Evolutionary conservation across 2,888 invertebrate genomes (phyloP).

Genomic region (Buathra laborator): DNA sequence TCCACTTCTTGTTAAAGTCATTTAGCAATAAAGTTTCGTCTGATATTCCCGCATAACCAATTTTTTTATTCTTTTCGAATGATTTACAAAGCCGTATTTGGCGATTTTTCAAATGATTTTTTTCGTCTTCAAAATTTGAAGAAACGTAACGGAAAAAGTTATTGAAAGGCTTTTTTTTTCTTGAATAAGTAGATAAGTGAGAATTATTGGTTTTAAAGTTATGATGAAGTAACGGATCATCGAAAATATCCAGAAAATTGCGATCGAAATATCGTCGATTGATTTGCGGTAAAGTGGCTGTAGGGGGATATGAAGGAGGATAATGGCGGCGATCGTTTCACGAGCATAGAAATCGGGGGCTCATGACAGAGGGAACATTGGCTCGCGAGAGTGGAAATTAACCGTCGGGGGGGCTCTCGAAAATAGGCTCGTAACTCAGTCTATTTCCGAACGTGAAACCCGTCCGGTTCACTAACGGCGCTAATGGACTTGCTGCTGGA

Average conservation of each 20-base stretch:
- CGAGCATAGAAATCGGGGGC: conserved; percentile 12
- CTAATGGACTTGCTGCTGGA: conserved; percentile 68
- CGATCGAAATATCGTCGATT: not conserved
- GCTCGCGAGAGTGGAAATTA: conserved; percentile 63
- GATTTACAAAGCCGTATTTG: not conserved
- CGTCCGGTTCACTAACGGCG: conserved; percentile 64
- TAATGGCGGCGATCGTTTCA: conserved; percentile 18
- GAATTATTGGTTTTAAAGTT: no score
- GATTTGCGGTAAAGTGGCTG: not conserved
- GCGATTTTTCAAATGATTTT: no score
- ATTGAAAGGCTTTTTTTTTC: no score
- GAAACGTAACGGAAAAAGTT: not conserved
- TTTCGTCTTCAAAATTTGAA: not conserved
- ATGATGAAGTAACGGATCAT: not conserved
- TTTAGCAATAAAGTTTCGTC: not conserved
- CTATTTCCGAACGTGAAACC: conserved; percentile 69
- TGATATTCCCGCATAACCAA: not conserved
- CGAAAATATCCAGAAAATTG: not conserved
- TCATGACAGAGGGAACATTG: not conserved
- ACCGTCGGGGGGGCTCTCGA: conserved; percentile 62
- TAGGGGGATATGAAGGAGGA: not conserved
- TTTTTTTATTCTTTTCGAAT: not conserved
- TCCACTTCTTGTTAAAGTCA: not conserved
- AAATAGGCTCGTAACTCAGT: conserved; percentile 70
- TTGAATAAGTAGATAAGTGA: no score